Base-by-base conservation (phyloP, 2,888 invertebrate species). In the Mythimna lalbum region DNA sequence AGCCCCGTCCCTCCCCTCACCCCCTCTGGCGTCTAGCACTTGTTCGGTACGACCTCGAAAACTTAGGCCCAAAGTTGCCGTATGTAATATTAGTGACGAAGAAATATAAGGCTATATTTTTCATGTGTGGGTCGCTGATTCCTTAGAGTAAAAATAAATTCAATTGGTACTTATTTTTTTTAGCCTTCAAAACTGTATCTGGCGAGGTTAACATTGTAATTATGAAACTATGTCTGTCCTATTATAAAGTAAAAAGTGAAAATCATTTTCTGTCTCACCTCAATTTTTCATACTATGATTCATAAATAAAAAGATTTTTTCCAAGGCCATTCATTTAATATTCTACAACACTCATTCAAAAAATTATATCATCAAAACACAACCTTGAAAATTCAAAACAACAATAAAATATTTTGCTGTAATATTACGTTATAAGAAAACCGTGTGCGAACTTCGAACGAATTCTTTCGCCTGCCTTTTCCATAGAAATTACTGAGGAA, bases 41-140 rank as follows among this genome's bases (percentile, higher is more conserved):
- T 89, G 89, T 89, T 88, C 86, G 81, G 84, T 86, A 82, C 92
- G 93, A 92, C 94, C 94, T 92, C 92, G 90, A 93, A 93, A 94
- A 93, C 89, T 92, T 89, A 86, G 89, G 88, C 86, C 88, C 85
- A 72, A 82, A 80, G 80, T 83, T 76, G 69, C 66, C 72, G 69
- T 73, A 73, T 80, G 76, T 81, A 78, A 84, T 78, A 83, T 81
- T 72, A 75, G 81, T 84, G 73, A 80, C 70, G 78, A 73, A 68
- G 78, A 65, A 80, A 69, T 69, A 67, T 64, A 73, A 52, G 65
- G 74, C 80, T 72, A 39, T 78, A 78, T 84, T 84, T 78, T 68
- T 78, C 72, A 69, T 74, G 57, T 71, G 70, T 72, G 60, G 53
- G 60, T 73, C 64, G 57, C 21, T 66, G 27, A 72, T 61, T 69